A percentile compares a stretch with the other conserved stretches of the same genome.
These are phyloP conservation scores for Alfaro cultratus DNA, from an alignment of 2,797 vertebrate genomes.

Conservation along the genomic window DNA sequence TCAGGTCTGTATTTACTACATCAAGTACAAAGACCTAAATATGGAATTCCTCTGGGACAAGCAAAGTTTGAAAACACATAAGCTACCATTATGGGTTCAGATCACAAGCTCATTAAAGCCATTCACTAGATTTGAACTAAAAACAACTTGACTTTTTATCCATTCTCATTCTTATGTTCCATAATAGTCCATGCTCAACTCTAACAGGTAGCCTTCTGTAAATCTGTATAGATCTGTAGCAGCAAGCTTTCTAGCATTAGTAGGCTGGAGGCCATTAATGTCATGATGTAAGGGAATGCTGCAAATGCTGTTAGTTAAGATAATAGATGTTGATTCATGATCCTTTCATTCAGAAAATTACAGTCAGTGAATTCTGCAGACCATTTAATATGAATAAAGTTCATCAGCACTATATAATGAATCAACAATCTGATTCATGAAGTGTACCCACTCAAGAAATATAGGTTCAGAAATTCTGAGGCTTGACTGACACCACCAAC, in stretches of 20 bases:
- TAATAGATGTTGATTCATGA: background rate
- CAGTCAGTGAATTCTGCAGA: background rate
- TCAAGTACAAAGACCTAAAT: background rate
- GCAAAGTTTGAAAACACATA: background rate
- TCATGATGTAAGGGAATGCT: background rate
- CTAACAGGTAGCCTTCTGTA: background rate
- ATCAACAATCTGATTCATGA: background rate
- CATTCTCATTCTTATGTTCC: background rate
- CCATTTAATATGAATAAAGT: background rate
- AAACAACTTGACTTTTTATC: background rate
- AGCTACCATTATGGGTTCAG: background rate
- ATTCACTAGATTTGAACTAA: background rate
- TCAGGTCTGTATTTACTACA: slow-evolving; percentile 4
- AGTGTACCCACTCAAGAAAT: background rate
- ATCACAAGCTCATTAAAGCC: background rate
- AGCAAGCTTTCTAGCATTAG: background rate
- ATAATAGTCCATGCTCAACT: background rate
- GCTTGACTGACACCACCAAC: background rate
- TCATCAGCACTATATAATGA: background rate
- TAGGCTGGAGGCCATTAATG: background rate
- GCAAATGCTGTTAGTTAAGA: background rate
- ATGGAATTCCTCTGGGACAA: background rate
- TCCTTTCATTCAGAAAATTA: background rate
- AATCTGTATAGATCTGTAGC: background rate
- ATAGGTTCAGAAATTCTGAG: background rate